Conservation (phyloP, 2,888 invertebrate genomes). For the Melieria omissa region DNA sequence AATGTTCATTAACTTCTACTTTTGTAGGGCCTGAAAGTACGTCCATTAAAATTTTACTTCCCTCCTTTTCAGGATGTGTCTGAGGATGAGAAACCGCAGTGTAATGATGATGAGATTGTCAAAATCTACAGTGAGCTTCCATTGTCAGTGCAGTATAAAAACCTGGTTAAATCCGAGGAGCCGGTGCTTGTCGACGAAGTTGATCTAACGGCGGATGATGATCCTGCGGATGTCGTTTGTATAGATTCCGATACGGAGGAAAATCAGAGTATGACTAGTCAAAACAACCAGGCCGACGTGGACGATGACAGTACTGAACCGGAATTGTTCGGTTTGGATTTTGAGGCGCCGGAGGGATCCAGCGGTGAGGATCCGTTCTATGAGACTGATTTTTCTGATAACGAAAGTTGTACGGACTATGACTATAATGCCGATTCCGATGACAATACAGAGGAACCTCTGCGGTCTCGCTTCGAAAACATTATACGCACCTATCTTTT, state of each 20-base stretch:
- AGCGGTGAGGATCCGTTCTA: too few relatives aligned
- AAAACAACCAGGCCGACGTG: conserved; percentile 19
- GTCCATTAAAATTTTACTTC: neutral
- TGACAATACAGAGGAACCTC: too few relatives aligned
- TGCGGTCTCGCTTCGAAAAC: too few relatives aligned
- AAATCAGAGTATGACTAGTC: conserved; percentile 21
- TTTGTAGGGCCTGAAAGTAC: neutral
- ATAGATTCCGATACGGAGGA: conserved; percentile 39
- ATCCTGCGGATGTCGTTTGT: conserved; percentile 30
- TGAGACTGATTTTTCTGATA: too few relatives aligned
- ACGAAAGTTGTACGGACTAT: too few relatives aligned
- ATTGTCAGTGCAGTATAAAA: neutral
- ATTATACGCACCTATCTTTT: too few relatives aligned
- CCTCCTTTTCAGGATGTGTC: conserved; percentile 13
- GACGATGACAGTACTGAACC: conserved; percentile 13
- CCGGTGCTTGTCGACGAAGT: conserved; percentile 4
- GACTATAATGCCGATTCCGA: too few relatives aligned
- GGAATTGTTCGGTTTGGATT: conserved; percentile 16
- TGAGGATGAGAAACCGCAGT: neutral
- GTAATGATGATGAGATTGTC: conserved; percentile 16
- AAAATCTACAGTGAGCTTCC: neutral
- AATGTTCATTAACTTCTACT: neutral
- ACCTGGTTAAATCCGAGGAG: neutral
- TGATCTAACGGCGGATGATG: conserved; percentile 18
- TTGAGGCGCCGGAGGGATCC: neutral